These are phyloP conservation scores for Patella caerulea DNA, from an alignment of 2,888 invertebrate species.

Conservation along the genomic window DNA sequence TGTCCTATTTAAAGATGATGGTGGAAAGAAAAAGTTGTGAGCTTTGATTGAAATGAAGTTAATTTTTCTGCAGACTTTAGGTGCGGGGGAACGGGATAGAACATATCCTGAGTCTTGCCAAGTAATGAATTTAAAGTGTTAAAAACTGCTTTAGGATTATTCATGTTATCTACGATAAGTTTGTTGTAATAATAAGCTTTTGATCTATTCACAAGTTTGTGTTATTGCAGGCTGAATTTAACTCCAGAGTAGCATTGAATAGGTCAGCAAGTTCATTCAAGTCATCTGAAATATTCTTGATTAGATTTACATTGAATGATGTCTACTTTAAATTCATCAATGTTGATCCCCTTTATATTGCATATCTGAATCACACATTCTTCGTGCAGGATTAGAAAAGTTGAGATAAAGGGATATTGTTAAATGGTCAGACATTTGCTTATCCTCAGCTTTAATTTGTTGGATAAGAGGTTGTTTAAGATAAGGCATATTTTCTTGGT, in stretches of 20 bases:
- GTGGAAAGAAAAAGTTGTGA: no score
- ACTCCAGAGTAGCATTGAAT: background rate
- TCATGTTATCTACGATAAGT: background rate
- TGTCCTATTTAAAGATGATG: no score
- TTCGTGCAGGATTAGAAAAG: background rate
- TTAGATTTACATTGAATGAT: no score
- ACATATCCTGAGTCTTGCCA: background rate
- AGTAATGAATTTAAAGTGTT: background rate
- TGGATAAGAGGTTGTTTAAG: background rate
- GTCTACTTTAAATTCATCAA: background rate
- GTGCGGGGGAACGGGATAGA: no score
- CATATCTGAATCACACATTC: background rate
- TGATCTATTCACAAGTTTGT: background rate
- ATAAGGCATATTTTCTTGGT: background rate
- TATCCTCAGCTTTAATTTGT: background rate
- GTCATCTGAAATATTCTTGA: background rate
- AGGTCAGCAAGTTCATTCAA: background rate
- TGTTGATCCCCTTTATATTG: background rate
- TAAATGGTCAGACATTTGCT: background rate
- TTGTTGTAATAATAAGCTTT: background rate
- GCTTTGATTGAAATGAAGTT: no score
- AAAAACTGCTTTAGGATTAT: background rate
- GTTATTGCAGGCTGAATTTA: background rate
- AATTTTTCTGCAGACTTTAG: no score
- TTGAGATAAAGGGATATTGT: background rate